Base-by-base conservation (phyloP, 2,113 vertebrate genomes). In the Desmodus rotundus region DNA sequence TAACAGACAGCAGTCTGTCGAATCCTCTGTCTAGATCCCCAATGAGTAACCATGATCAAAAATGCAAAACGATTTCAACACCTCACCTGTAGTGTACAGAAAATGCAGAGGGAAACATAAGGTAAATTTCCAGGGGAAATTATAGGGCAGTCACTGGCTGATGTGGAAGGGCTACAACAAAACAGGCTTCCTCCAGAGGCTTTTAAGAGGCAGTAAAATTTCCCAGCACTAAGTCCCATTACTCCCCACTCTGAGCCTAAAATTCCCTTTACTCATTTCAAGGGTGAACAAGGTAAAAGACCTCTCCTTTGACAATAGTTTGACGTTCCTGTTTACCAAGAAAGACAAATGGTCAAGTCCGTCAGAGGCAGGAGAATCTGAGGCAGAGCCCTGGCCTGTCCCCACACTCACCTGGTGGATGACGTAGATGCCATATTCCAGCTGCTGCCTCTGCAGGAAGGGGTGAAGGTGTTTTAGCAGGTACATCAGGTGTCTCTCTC, bases 361-460 rank as follows among this genome's bases (percentile, higher is more conserved):
- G 22, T 10, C 52, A n/a, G 24, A n/a, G 56, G 43, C 11, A 43
- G 36, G 24, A 70, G 41, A 20, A 13, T 3, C 8, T n/a, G 45
- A 54, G 31, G 38, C 91, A 83, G 78, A 36, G 81, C 5, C 26
- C 41, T 2, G n/a, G 13, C 26, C 76, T 10, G 20, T 3, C 11
- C 8, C 67, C 6, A 26, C 26, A 54, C 98, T 88, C 98, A 99
- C 99, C 99, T 99, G 99, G 94, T 99, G 99, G 95, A 99, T 99
- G 97, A 99, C 96, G 0, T 99, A 99, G 95, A 99, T 99, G 97
- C 98, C 98, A 0, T 99, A 99, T 73, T 99, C 99, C 58, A 99
- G 98, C 97, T 99, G 99, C 98, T 99, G 99, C 93, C 99, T 98
- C 96, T 99, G 99, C 77, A 99, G 97, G 95, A 99, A 99, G 1